Evolutionary conservation across 2,113 vertebrate genomes (phyloP), one percentile per base, ranked within the genome.

Genomic region (Leptobrachium ailaonicum): DNA sequence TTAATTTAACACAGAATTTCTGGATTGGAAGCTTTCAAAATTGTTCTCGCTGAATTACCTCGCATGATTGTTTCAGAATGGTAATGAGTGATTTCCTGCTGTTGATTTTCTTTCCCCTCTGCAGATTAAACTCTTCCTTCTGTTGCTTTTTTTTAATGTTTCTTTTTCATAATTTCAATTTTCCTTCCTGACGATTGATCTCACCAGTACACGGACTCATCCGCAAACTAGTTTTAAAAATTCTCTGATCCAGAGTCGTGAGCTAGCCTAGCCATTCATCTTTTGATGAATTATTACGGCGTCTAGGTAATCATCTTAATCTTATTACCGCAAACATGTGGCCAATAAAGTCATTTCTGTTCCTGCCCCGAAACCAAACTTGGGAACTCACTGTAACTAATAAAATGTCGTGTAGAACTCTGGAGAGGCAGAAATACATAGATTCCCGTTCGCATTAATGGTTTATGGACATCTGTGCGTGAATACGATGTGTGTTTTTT

Each of bases 371-470:
- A 53, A 80, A 72, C 53, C 20, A 80, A 14, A 44, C 63, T 32
- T 44, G 53, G 63, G 42, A 80, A 64, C 7, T 41, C 44, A n/a
- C 14, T 71, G 44, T 67, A 40, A 50, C 78, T 72, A 80, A 74
- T 80, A 80, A 73, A 80, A 73, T 73, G 71, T 80, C 71, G 66
- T 50, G 60, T 66, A 68, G 66, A 12, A 58, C 71, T 73, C 71
- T 68, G 71, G 78, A 80, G 78, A 80, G 32, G 56, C 6, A 80
- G 71, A 73, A 44, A 60, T 66, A 68, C 78, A 80, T 80, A 73
- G 73, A 74, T 80, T 50, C 73, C 47, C 44, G 42, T 73, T 41
- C 64, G 45, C 60, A 60, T 66, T 73, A 67, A 74, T 73, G 71
- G 60, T 45, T 80, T 74, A 74, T 68, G 62, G 71, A 73, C 71